phyloP scores from a whole-genome alignment of 1,140 invertebrate genomes.

The Artemia franciscana region DNA sequence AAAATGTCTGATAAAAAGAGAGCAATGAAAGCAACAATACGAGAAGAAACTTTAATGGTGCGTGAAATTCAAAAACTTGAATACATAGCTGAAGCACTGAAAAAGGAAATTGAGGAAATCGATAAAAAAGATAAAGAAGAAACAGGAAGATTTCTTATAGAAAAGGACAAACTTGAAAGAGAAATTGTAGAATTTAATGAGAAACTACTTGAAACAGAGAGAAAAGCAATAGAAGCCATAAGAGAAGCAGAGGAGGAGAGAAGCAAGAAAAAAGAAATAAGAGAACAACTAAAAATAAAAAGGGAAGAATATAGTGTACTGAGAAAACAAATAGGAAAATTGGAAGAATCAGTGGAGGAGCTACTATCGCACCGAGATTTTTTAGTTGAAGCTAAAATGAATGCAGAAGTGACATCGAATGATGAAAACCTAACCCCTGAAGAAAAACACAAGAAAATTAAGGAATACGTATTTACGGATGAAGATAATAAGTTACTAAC shows the following conservation, averaged over 20 bases:
- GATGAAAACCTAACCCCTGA: not conserved
- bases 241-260: slow-evolving; percentile 1
- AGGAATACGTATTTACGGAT: not conserved
- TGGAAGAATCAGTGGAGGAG: not conserved
- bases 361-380: not conserved
- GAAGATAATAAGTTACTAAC: not conserved
- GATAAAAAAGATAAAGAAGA: slow-evolving; percentile 1
- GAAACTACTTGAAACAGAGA: slow-evolving; percentile 1
- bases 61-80: not conserved
- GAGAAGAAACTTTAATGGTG: not conserved
- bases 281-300: not conserved
- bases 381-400: not conserved
- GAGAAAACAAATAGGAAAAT: slow-evolving; percentile 5
- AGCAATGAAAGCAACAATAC: not conserved
- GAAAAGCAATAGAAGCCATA: not conserved
- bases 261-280: slow-evolving; percentile 1
- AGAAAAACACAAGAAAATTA: not conserved
- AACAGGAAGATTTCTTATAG: not conserved
- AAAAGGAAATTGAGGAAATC: not conserved
- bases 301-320: slow-evolving; percentile 1
- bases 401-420: not conserved
- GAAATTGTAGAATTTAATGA: slow-evolving; percentile 2
- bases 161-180: slow-evolving; percentile 4
- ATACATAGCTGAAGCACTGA: not conserved
- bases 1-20: not conserved